Conservation (phyloP, 2,113 vertebrate species). For the Ciconia boyciana region DNA sequence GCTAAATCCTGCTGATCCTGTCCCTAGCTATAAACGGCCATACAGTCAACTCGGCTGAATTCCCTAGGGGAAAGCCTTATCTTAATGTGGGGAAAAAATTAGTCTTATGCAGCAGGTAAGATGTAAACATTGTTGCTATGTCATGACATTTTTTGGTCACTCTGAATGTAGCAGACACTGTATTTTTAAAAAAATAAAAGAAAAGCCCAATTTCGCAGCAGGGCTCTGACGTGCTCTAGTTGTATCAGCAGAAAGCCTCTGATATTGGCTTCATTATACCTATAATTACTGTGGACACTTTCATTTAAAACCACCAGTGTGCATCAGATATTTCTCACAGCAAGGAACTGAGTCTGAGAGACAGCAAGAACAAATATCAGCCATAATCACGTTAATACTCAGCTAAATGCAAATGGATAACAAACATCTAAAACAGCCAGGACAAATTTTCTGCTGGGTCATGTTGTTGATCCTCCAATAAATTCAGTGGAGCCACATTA, state of each 20-base stretch:
- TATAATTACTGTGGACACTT: background rate
- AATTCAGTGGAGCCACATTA: background rate
- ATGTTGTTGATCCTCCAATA: background rate
- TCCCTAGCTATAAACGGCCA: background rate
- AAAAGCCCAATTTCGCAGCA: background rate
- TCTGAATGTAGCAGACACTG: background rate
- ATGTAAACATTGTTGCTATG: background rate
- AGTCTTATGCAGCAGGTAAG: background rate
- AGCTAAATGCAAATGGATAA: background rate
- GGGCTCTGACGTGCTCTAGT: background rate
- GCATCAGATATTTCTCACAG: background rate
- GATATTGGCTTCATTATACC: background rate
- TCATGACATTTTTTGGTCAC: background rate
- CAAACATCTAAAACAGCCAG: background rate
- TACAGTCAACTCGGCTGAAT: rapidly evolving
- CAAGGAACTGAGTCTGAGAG: background rate
- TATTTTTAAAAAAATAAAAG: background rate
- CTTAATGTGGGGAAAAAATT: background rate
- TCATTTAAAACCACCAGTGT: background rate
- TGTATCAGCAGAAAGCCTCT: background rate
- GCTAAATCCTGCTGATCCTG: background rate
- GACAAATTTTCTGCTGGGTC: background rate
- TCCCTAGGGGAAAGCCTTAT: background rate
- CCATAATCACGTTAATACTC: background rate
- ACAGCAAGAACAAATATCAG: background rate